phyloP scores from a whole-genome alignment of 1,140 invertebrate species.

The Hyposmocoma kahamanoa region DNA sequence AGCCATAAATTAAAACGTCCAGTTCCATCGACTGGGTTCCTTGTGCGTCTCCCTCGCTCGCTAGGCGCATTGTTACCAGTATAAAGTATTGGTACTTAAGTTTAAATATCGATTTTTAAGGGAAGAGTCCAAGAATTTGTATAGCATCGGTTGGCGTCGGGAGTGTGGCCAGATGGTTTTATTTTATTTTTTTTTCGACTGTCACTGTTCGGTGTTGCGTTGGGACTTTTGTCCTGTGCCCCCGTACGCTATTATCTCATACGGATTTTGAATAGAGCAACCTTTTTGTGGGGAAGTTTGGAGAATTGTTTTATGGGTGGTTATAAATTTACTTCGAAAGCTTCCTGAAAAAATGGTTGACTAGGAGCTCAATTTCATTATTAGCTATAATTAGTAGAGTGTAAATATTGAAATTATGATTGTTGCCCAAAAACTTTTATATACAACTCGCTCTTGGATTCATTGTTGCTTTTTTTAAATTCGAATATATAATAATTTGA shows the following conservation, averaged over 20 bases:
- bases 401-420: conserved; percentile 15
- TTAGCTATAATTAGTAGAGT: conserved; percentile 35
- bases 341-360: conserved; percentile 25
- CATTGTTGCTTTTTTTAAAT: too few species aligned
- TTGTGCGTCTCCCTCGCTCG: conserved; percentile 39
- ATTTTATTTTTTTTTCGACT: conserved; percentile 45
- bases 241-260: conserved; percentile 60
- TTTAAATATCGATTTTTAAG: conserved; percentile 61
- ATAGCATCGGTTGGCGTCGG: conserved; percentile 21
- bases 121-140: conserved; percentile 49
- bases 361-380: conserved; percentile 31
- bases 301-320: conserved; percentile 66
- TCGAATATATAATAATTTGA: too few species aligned
- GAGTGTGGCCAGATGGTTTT: conserved; percentile 58
- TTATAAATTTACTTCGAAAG: conserved; percentile 52
- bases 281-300: conserved; percentile 60
- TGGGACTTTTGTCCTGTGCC: conserved; percentile 57
- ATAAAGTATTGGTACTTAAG: conserved; percentile 58
- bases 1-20: conserved; percentile 69
- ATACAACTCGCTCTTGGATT: too few species aligned
- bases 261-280: conserved; percentile 45
- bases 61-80: conserved; percentile 35
- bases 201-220: conserved; percentile 51
- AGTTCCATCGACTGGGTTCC: conserved; percentile 37
- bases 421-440: too few species aligned